Evolutionary conservation across 2,888 invertebrate genomes (phyloP).

Genomic region (Eilema caniola): DNA sequence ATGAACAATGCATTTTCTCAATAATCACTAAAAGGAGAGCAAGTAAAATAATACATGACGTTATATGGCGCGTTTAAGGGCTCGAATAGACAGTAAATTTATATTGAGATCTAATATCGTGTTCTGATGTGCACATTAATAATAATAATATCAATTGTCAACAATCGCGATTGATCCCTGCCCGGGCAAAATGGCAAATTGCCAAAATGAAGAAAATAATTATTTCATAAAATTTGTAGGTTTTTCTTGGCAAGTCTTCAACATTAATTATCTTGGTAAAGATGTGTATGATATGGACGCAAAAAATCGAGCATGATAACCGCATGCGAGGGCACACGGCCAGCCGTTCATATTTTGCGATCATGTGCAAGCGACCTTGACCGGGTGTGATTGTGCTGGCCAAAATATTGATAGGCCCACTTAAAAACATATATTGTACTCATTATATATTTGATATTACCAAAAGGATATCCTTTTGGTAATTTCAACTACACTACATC

Average conservation of each 20-base stretch:
- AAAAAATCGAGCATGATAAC: slow-evolving; percentile 64
- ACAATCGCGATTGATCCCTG: too few relatives aligned
- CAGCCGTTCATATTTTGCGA: slow-evolving; percentile 77
- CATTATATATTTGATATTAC: slow-evolving; percentile 40
- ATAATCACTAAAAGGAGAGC: too few relatives aligned
- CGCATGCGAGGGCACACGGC: slow-evolving; percentile 75
- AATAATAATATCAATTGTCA: too few relatives aligned
- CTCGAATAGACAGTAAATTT: too few relatives aligned
- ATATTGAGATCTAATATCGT: too few relatives aligned
- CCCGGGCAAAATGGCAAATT: not conserved
- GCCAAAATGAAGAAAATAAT: not conserved
- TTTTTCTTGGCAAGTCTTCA: not conserved
- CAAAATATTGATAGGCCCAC: slow-evolving; percentile 66
- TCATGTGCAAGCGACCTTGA: slow-evolving; percentile 83
- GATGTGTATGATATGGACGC: slow-evolving; percentile 43
- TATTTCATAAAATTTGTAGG: not conserved
- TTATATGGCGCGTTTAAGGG: too few relatives aligned
- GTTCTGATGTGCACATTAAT: too few relatives aligned
- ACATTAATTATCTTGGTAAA: slow-evolving; percentile 39
- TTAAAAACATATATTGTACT: slow-evolving; percentile 52
- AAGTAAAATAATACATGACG: too few relatives aligned
- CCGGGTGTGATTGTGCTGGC: slow-evolving; percentile 68
- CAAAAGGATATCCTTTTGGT: slow-evolving; percentile 44
- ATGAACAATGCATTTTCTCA: too few relatives aligned
- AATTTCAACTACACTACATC: slow-evolving; percentile 31